Base-by-base conservation (phyloP, 2,113 vertebrate genomes). In the Alaudala cheleensis region DNA sequence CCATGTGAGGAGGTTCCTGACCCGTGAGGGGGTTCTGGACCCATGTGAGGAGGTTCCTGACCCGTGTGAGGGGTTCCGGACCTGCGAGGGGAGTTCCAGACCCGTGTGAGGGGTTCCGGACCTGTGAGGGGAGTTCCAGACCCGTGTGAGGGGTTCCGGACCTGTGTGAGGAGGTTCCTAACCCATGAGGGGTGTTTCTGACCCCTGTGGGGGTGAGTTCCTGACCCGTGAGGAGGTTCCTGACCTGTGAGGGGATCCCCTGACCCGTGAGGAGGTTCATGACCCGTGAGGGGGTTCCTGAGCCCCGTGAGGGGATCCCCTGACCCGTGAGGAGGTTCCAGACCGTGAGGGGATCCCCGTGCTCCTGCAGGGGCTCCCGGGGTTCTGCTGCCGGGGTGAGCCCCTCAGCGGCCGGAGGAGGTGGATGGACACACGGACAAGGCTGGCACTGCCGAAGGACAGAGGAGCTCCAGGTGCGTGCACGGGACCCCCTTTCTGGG, bases 281-380 rank as follows among this genome's bases (percentile, higher is more conserved):
- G n/a, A n/a, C n/a, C n/a, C n/a, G n/a, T 37, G 37, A 37, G 37
- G 37, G 8, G 10, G 37, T 37, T 37, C 37, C 37, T 37, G 37
- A 37, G 51, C n/a, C 37, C 37, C 37, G 37, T 37, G 37, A 9
- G 37, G 10, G 37, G 37, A 37, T 37, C 37, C 37, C 37, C 37
- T 37, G 37, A 37, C 37, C 37, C 37, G 37, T 37, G 37, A 37
- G 67, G 49, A 12, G 11, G 50, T 7, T 39, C 61, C 56, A 37
- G 22, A 8, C 56, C 4, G 26, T 0, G 5, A 25, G 28, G n/a
- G 31, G 2, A 4, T n/a, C 17, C 53, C 29, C 3, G 0, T 0
- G 20, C 5, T 24, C 28, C 54, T 45, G 15, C 10, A 1, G 1
- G 4, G 61, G 14, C n/a, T 2, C 13, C 25, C 0, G 5, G 23